A percentile compares a stretch with the other conserved stretches of the same genome.
Evolutionary conservation across 2,797 vertebrate genomes (phyloP).

Genomic region (Catamblyrhynchus diadema): DNA sequence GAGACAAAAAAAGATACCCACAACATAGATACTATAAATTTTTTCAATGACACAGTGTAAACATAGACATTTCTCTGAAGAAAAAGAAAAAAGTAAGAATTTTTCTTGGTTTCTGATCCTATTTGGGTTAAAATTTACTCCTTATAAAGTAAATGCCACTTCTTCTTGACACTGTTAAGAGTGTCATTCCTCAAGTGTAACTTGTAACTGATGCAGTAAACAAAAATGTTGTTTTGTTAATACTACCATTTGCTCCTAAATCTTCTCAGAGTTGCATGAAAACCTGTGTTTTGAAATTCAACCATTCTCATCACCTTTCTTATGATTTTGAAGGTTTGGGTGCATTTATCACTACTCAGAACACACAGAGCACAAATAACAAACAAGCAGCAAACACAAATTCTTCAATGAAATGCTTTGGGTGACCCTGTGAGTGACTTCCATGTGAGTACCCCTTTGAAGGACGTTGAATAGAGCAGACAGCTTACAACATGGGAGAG

Average conservation of each 20-base stretch:
- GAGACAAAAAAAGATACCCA: not conserved
- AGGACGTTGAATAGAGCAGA: conserved; percentile 25
- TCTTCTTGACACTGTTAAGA: conserved; percentile 42
- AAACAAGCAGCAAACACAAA: conserved; percentile 3
- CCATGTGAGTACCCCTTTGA: not conserved
- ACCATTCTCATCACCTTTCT: not conserved
- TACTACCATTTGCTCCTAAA: conserved; percentile 31
- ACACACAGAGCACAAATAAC: not conserved
- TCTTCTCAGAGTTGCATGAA: conserved; percentile 13
- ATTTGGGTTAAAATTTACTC: conserved; percentile 36
- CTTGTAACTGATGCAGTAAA: conserved; percentile 53
- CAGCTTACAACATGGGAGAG: not conserved
- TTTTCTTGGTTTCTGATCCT: not conserved
- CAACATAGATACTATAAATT: not conserved
- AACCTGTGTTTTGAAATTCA: conserved; percentile 32
- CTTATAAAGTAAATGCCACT: not conserved
- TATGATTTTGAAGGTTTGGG: not conserved
- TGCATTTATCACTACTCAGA: not conserved
- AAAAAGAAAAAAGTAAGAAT: not conserved
- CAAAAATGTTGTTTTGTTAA: conserved; percentile 57
- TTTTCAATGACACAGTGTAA: not conserved
- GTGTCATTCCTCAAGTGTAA: conserved; percentile 27
- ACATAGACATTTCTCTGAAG: not conserved
- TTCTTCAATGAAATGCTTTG: conserved; percentile 12
- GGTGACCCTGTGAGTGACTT: not conserved